phyloP scores from a whole-genome alignment of 2,113 vertebrate genomes.

The Labrus mixtus region DNA sequence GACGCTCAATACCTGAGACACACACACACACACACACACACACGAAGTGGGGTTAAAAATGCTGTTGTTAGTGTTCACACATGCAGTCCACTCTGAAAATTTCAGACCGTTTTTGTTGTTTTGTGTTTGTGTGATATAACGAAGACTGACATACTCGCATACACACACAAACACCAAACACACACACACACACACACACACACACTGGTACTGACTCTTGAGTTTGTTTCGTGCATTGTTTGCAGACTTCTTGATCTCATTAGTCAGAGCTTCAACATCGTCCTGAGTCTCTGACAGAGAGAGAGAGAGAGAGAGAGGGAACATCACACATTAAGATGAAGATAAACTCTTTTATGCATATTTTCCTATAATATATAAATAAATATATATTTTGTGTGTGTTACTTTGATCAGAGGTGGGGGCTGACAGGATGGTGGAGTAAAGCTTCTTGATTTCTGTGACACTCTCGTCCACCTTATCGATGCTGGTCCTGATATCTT shows the following conservation, averaged over 20 bases:
- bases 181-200: neutral
- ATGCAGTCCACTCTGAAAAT: too few species aligned
- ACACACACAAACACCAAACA: neutral
- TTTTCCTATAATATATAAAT: too few species aligned
- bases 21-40: slow-evolving; percentile 20
- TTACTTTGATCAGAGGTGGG: slow-evolving; percentile 90
- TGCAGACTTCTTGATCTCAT: slow-evolving; percentile 94
- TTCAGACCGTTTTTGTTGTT: too few species aligned
- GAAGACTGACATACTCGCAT: too few species aligned
- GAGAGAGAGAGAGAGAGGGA: neutral
- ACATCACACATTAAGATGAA: too few species aligned
- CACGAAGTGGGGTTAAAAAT: neutral
- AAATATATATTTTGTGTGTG: neutral
- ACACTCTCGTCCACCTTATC: slow-evolving; percentile 93
- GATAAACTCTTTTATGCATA: too few species aligned
- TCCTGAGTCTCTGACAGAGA: slow-evolving; percentile 90
- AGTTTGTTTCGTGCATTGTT: slow-evolving; percentile 93
- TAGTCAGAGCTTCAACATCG: slow-evolving; percentile 89
- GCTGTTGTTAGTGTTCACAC: too few species aligned
- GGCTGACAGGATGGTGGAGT: slow-evolving; percentile 93
- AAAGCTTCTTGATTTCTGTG: slow-evolving; percentile 91
- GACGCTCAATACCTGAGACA: slow-evolving; percentile 78
- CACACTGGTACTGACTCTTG: slow-evolving; percentile 85
- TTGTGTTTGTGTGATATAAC: too few species aligned
- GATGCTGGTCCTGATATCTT: slow-evolving; percentile 91